phyloP scores from a whole-genome alignment of 2,113 vertebrate genomes.

The Sebastes fasciatus region DNA sequence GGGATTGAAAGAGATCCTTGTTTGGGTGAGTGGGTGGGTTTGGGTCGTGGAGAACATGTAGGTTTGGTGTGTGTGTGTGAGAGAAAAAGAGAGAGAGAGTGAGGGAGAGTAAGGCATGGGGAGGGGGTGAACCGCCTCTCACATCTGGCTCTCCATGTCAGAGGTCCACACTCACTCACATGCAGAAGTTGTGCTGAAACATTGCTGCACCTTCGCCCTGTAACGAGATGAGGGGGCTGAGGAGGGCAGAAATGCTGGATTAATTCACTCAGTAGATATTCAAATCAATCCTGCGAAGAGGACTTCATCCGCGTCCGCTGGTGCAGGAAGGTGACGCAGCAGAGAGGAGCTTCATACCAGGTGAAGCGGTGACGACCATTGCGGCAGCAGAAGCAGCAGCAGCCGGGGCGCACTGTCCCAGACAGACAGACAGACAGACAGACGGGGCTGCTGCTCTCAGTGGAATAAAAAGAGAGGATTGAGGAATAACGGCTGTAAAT shows the following conservation, averaged over 20 bases:
- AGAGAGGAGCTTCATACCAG: conserved; percentile 54
- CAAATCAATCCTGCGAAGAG: background rate
- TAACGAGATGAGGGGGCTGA: background rate
- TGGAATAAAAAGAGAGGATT: conserved; percentile 44
- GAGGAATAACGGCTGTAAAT: conserved; percentile 18
- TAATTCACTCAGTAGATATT: background rate
- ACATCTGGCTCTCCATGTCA: conserved; percentile 78
- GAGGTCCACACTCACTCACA: conserved; percentile 54
- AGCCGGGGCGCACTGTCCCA: conserved; percentile 32
- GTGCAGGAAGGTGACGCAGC: conserved; percentile 82
- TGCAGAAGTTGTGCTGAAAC: conserved; percentile 61
- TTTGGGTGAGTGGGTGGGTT: conserved; percentile 70
- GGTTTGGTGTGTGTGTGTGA: conserved; percentile 19
- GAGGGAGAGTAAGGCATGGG: conserved; percentile 27
- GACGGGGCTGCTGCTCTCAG: background rate
- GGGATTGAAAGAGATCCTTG: conserved; percentile 76
- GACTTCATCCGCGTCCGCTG: conserved; percentile 37
- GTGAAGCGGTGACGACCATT: conserved; percentile 79
- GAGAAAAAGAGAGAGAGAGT: conserved; percentile 11
- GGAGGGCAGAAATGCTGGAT: conserved; percentile 8
- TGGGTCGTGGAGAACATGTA: conserved; percentile 39
- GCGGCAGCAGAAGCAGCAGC: conserved; percentile 69
- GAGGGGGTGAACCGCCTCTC: conserved; percentile 58
- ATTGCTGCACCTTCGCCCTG: conserved; percentile 28
- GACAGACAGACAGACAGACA: background rate